Percentiles rank a stretch among this genome's conserved stretches.
Conservation (phyloP, 2,888 invertebrate species). For the Nemapogon koenigi region DNA sequence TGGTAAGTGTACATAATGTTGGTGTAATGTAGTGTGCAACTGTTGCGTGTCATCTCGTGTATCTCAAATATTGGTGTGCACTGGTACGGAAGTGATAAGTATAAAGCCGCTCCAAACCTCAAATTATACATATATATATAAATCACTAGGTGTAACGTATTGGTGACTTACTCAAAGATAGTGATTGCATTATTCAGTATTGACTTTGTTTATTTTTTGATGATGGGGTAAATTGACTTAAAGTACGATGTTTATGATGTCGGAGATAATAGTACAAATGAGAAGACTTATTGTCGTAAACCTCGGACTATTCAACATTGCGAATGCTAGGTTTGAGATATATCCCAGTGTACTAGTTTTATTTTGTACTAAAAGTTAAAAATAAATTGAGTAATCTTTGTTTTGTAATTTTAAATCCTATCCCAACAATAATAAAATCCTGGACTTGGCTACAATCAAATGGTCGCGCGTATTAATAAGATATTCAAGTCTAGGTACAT, state of each 20-base stretch:
- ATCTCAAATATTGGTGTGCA: slow-evolving; percentile 54
- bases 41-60: slow-evolving; percentile 36
- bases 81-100: slow-evolving; percentile 57
- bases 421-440: too few species aligned
- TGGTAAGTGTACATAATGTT: neutral
- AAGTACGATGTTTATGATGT: slow-evolving; percentile 61
- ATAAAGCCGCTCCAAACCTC: slow-evolving; percentile 64
- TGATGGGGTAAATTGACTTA: slow-evolving; percentile 52
- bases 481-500: too few species aligned
- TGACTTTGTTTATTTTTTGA: slow-evolving; percentile 51
- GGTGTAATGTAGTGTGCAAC: neutral
- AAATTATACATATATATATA: slow-evolving; percentile 41
- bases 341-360: slow-evolving; percentile 68
- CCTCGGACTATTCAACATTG: slow-evolving; percentile 65
- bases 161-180: slow-evolving; percentile 32
- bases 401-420: too few species aligned
- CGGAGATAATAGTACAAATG: slow-evolving; percentile 68
- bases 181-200: slow-evolving; percentile 64
- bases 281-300: slow-evolving; percentile 67
- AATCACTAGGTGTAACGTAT: neutral
- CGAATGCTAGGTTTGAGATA: slow-evolving; percentile 66
- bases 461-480: too few species aligned
- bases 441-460: too few species aligned
- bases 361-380: slow-evolving; percentile 67
- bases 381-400: slow-evolving; percentile 62